phyloP scores from a whole-genome alignment of 1,140 invertebrate genomes.

The Tigriopus japonicus region DNA sequence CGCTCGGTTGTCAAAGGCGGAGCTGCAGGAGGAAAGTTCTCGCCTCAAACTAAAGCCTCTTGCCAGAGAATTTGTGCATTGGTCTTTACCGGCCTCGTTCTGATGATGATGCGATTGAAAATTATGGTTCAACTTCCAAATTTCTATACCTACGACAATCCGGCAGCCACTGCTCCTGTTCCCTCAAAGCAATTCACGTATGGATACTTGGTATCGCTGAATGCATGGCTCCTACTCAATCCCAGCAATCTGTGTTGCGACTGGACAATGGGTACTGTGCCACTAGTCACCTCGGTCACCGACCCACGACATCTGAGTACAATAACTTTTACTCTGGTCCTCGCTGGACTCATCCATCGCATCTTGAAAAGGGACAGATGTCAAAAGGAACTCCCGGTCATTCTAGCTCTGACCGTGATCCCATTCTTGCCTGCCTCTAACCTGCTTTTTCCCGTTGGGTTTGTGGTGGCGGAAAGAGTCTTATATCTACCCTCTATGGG shows the following conservation, averaged over 20 bases:
- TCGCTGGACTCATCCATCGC: conserved; percentile 25
- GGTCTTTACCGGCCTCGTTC: conserved; percentile 50
- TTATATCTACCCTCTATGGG: conserved; percentile 95
- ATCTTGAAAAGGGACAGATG: not conserved
- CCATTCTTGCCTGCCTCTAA: conserved; percentile 91
- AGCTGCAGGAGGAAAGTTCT: not conserved
- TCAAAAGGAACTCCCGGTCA: not conserved
- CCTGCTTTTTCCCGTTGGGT: conserved; percentile 90
- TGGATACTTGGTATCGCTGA: conserved; percentile 75
- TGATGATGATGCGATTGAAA: conserved; percentile 65
- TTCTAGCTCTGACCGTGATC: conserved; percentile 56
- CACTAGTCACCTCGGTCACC: conserved; percentile 51
- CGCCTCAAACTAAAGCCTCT: conserved; percentile 33
- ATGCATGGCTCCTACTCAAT: conserved; percentile 70
- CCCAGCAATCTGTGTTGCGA: conserved; percentile 84
- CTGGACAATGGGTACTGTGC: conserved; percentile 96
- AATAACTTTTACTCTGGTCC: conserved; percentile 39
- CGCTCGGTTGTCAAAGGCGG: not conserved
- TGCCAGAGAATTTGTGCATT: conserved; percentile 49
- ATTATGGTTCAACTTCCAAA: conserved; percentile 91
- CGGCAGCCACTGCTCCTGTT: conserved; percentile 54
- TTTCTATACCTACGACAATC: conserved; percentile 89
- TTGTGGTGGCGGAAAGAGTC: conserved; percentile 86
- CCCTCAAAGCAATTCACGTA: conserved; percentile 74
- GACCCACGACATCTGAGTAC: conserved; percentile 74